Percentiles rank a stretch among this genome's conserved stretches.
These are phyloP conservation scores for Ceryle rudis DNA, from an alignment of 2,797 vertebrate species.

Conservation along the genomic window DNA sequence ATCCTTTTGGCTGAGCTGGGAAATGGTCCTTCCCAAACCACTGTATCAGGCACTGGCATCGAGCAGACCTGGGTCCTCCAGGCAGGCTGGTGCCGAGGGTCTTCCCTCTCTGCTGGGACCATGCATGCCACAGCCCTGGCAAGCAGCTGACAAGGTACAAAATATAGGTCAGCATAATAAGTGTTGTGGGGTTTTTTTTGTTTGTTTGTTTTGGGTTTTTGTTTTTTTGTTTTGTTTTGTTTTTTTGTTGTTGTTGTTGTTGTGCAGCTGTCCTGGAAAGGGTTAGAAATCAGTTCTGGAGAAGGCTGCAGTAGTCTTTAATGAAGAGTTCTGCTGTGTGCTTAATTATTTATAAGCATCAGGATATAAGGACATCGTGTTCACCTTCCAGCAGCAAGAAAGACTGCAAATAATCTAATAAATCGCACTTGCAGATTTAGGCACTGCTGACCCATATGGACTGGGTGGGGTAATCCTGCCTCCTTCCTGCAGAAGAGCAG, in stretches of 20 bases:
- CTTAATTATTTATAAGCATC: not conserved
- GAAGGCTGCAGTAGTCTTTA: not conserved
- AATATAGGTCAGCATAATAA: not conserved
- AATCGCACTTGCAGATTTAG: not conserved
- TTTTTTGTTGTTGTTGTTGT: not conserved
- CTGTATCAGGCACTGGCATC: not conserved
- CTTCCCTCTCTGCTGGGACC: not conserved
- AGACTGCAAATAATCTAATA: not conserved
- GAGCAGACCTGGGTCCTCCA: not conserved
- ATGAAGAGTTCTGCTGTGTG: not conserved
- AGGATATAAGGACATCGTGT: not conserved
- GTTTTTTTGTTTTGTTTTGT: not conserved
- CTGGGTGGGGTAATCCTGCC: not conserved
- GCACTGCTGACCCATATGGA: fast-evolving
- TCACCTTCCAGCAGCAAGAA: not conserved
- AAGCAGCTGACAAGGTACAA: not conserved
- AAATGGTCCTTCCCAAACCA: not conserved
- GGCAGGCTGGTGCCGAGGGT: not conserved
- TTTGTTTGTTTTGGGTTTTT: not conserved
- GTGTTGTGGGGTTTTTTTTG: no score
- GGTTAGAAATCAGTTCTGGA: not conserved
- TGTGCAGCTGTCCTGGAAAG: not conserved
- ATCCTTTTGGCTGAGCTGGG: not conserved
- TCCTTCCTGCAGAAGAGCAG: not conserved
- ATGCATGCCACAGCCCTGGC: fast-evolving